A percentile compares a stretch with the other conserved stretches of the same genome.
These are phyloP conservation scores for Pseudorhiza aurosa DNA, from an alignment of 30 jellyfish, hydroid and myxozoan species.

Conservation along the genomic window DNA sequence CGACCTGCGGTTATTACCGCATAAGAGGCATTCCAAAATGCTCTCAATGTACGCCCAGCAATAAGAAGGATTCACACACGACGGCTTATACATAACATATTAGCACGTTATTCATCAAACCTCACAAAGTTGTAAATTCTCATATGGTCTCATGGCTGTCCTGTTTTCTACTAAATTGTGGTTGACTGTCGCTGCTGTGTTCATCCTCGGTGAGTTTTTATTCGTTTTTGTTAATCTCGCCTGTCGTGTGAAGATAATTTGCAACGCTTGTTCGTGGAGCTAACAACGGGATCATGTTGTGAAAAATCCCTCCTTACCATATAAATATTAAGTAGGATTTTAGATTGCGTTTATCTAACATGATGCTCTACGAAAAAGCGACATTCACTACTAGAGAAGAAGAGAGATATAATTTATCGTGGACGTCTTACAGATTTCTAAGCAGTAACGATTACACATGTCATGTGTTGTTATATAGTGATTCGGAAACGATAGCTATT, in stretches of 20 bases:
- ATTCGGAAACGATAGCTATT: no score
- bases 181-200: conserved; percentile 7
- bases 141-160: background rate
- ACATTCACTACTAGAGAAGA: background rate
- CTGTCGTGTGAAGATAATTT: conserved; percentile 52
- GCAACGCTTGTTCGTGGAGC: conserved; percentile 44
- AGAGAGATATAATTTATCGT: background rate
- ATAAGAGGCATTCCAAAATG: conserved; percentile 35
- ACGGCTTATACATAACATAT: background rate
- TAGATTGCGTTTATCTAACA: no score
- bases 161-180: conserved; percentile 27
- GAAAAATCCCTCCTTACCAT: conserved; percentile 14
- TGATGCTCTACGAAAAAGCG: no score
- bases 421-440: no score
- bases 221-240: conserved; percentile 17
- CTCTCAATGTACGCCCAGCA: conserved; percentile 57
- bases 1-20: conserved; percentile 65
- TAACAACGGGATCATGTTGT: conserved; percentile 28
- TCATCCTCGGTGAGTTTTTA: conserved; percentile 37
- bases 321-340: conserved; percentile 7
- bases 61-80: conserved; percentile 24
- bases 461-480: no score
- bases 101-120: conserved; percentile 60
- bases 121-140: conserved; percentile 59
- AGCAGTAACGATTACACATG: no score